phyloP scores from a whole-genome alignment of 1,140 invertebrate species.

The Hylaeus volcanicus region DNA sequence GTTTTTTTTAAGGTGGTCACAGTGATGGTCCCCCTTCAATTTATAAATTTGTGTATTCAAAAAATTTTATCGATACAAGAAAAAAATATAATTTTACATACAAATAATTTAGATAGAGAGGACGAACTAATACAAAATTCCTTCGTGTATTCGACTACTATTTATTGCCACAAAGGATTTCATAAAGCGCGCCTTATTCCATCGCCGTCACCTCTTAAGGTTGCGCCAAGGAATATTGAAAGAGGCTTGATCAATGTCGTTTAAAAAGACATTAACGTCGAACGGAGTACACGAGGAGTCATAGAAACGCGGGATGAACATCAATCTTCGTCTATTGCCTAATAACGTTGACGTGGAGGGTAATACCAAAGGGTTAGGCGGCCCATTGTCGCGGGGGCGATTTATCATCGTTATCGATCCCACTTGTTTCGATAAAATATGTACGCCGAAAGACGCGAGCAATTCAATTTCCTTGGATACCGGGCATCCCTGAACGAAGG shows the following conservation, averaged over 20 bases:
- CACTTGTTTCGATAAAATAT: conserved; percentile 43
- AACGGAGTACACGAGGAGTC: background rate
- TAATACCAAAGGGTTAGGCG: background rate
- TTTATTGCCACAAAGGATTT: no score
- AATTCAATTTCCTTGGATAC: conserved; percentile 48
- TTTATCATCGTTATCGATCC: conserved; percentile 39
- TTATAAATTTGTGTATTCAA: no score
- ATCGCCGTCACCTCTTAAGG: background rate
- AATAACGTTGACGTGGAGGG: background rate
- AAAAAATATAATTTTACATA: no score
- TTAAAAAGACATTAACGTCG: background rate
- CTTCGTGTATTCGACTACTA: no score
- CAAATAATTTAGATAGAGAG: no score
- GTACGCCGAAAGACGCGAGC: conserved; percentile 41
- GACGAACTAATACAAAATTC: no score
- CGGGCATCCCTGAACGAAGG: conserved; percentile 24
- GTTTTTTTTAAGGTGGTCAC: no score
- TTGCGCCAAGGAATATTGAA: background rate
- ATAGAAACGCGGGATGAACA: background rate
- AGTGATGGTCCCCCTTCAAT: no score
- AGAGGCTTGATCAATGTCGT: background rate
- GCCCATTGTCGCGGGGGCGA: background rate
- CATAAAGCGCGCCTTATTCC: no score
- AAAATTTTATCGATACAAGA: no score
- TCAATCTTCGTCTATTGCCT: conserved; percentile 6